Evolutionary conservation across 2,113 vertebrate genomes (phyloP).

Genomic region (Microcebus griseorufus): DNA sequence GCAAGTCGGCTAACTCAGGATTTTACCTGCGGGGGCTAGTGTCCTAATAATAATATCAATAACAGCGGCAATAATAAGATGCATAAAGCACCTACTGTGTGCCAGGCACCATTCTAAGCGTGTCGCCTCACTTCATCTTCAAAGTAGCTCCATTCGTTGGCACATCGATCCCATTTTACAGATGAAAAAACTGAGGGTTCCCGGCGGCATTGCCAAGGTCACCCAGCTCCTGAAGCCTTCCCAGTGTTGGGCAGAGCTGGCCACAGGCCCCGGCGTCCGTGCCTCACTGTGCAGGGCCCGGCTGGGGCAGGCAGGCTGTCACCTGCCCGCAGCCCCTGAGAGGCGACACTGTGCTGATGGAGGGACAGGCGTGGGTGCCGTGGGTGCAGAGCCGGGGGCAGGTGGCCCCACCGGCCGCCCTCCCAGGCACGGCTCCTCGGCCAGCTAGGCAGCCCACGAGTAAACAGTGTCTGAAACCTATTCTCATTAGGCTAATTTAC

Average conservation of each 20-base stretch:
- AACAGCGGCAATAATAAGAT: not conserved
- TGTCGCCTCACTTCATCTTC: not conserved
- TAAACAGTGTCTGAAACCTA: constrained; percentile 92
- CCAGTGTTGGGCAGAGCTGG: fast-evolving
- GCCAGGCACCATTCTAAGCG: not conserved
- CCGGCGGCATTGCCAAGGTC: fast-evolving
- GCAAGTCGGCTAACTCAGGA: not conserved
- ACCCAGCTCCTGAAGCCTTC: too few relatives aligned
- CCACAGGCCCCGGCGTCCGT: fast-evolving
- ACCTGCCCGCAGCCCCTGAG: not conserved
- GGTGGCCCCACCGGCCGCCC: not conserved
- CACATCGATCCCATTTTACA: not conserved
- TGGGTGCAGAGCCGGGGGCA: not conserved
- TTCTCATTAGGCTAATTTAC: constrained; percentile 96
- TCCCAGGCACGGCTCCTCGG: constrained; percentile 72
- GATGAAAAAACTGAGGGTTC: not conserved
- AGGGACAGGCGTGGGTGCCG: not conserved
- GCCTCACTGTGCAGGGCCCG: not conserved
- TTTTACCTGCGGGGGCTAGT: not conserved
- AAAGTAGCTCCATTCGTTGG: not conserved
- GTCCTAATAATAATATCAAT: too few relatives aligned
- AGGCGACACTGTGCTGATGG: not conserved
- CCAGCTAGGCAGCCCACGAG: constrained; percentile 86
- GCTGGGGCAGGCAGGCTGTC: not conserved
- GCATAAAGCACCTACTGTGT: not conserved